Percentiles rank a stretch among this genome's conserved stretches.
These are phyloP conservation scores for Sialia sialis DNA, from an alignment of 2,113 vertebrate genomes.

Conservation along the genomic window DNA sequence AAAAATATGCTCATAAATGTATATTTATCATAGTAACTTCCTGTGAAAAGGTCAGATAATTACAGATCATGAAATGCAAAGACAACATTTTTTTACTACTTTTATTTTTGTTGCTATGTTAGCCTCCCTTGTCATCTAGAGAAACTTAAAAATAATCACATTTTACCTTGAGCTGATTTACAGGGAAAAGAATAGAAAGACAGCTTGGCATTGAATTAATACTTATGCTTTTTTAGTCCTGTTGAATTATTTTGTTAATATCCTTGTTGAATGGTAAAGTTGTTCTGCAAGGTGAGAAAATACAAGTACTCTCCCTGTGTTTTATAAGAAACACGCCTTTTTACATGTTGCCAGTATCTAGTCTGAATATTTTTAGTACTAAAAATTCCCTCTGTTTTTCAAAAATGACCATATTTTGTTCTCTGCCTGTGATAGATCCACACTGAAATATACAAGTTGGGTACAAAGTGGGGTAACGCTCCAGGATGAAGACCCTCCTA, in stretches of 20 bases:
- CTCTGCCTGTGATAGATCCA: background rate
- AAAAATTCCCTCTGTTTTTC: background rate
- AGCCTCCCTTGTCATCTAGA: background rate
- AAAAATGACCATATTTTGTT: background rate
- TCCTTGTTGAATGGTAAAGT: background rate
- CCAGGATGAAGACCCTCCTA: background rate
- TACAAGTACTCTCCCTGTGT: accelerated
- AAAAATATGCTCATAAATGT: background rate
- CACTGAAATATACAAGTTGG: background rate
- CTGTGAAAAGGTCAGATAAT: background rate
- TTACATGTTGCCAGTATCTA: background rate
- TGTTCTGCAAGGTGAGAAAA: background rate
- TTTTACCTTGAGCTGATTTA: background rate
- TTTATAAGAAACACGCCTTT: background rate
- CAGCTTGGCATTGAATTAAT: background rate
- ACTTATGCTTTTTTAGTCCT: background rate
- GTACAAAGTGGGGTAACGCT: background rate
- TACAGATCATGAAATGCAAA: background rate
- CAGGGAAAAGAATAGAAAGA: background rate
- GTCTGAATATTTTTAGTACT: background rate
- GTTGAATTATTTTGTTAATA: background rate
- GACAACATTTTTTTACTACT: background rate
- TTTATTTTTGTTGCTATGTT: background rate
- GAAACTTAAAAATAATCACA: background rate
- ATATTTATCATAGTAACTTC: background rate